Base-by-base conservation (phyloP, 2,888 invertebrate genomes). In the Amiota mariae region DNA sequence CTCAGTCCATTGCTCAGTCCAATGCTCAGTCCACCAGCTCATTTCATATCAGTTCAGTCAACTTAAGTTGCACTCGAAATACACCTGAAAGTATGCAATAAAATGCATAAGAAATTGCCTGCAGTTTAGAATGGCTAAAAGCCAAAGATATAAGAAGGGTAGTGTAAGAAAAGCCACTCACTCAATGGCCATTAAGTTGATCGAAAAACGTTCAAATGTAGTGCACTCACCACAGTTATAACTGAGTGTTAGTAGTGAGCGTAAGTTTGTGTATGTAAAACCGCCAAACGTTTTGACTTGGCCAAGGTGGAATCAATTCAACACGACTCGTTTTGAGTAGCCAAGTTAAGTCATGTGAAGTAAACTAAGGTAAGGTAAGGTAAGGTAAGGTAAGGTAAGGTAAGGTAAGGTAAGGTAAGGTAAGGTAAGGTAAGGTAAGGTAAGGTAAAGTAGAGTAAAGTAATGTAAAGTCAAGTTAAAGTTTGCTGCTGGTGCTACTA, bases 141-240 rank as follows among this genome's bases (percentile, higher is more conserved):
- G 54, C n/a, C 54, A 54, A n/a, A 54, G 54, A 54, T 2, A 9
- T 54, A 15, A 54, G 54, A 13, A 54, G 24, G 24, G 24, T 24
- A 13, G n/a, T 54, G 13, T 13, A 54, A 54, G n/a, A 9, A n/a
- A 15, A 15, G 15, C 54, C n/a, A 54, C 71, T 72, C 79, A 75
- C 85, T 83, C 82, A 77, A 84, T 79, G 81, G 79, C 82, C 85
- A 83, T 85, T 83, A 85, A 82, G 83, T 82, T 85, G 76, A 85
- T 85, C 82, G 82, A 84, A 83, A 82, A 83, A 78, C 76, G 80
- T 78, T 82, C 81, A 64, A 84, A 79, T 78, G 77, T 77, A 73
- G 77, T 49, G 20, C 63, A 57, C 59, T 18, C 59, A 18, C 59
- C 59, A 15, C 11, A 18, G n/a, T 18, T 20, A 59, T 59, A n/a